A percentile compares a stretch with the other conserved stretches of the same genome.
These are phyloP conservation scores for Tyto alba DNA, from an alignment of 2,113 vertebrate species.

Conservation along the genomic window DNA sequence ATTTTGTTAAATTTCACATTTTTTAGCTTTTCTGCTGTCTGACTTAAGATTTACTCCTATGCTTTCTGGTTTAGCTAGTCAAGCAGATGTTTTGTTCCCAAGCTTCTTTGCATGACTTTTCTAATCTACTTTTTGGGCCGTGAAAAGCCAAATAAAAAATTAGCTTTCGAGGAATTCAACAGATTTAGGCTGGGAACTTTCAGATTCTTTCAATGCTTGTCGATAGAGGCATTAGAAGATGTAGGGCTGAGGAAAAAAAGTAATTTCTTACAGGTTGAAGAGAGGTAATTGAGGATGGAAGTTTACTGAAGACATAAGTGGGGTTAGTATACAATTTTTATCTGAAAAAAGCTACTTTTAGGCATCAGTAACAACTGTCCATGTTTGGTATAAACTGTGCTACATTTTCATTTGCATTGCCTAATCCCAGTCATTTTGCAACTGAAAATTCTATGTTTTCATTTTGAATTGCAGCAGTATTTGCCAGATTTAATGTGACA, in stretches of 20 bases:
- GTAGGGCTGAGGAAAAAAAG: background rate
- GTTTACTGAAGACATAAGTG: background rate
- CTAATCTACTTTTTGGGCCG: background rate
- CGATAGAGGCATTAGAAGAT: background rate
- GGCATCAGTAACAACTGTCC: background rate
- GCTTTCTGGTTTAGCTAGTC: background rate
- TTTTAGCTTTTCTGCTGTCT: background rate
- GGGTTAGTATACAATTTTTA: background rate
- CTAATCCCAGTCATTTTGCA: background rate
- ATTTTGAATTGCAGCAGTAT: background rate
- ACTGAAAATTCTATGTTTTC: background rate
- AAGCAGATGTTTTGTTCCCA: background rate
- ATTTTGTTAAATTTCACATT: background rate
- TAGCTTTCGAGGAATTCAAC: background rate
- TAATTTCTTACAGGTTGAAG: background rate
- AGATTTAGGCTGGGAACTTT: background rate
- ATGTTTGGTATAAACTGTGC: background rate
- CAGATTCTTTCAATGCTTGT: background rate
- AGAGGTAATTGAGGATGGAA: background rate
- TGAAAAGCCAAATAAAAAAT: background rate
- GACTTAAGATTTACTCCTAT: background rate
- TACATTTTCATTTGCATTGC: background rate
- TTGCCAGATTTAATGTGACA: background rate
- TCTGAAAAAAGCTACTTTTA: background rate
- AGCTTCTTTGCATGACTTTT: background rate